These are phyloP conservation scores for Myripristis jacobus DNA, from an alignment of 2,797 vertebrate genomes.

Conservation along the genomic window DNA sequence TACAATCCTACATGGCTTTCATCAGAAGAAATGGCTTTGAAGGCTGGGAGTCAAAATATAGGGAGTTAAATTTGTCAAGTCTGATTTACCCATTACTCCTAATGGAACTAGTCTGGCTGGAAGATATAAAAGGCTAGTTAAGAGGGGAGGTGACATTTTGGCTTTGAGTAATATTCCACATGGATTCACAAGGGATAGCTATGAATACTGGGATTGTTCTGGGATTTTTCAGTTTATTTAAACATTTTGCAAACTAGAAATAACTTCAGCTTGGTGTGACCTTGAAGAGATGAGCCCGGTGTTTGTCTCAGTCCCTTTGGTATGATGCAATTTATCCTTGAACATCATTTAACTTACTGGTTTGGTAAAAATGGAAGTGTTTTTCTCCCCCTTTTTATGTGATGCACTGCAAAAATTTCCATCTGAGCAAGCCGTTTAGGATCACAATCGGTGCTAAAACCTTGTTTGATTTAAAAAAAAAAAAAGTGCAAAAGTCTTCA, in stretches of 20 bases:
- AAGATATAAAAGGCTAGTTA: constrained; percentile 24
- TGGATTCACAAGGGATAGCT: constrained; percentile 3
- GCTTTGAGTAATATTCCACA: constrained; percentile 7
- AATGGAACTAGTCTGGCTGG: constrained; percentile 37
- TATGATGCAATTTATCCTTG: neutral
- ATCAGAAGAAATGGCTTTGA: constrained; percentile 54
- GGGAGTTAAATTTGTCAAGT: constrained; percentile 51
- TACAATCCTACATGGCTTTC: constrained; percentile 39
- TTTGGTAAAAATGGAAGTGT: neutral
- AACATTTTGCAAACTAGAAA: neutral
- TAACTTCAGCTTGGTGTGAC: neutral
- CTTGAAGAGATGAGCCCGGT: neutral
- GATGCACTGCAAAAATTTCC: too few species aligned
- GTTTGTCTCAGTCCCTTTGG: neutral
- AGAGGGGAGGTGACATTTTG: constrained; percentile 25
- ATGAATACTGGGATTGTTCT: constrained; percentile 25
- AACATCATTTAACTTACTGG: neutral
- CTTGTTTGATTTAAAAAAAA: too few species aligned
- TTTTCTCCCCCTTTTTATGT: too few species aligned
- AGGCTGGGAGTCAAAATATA: constrained; percentile 40
- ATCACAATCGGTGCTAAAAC: too few species aligned
- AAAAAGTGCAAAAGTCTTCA: too few species aligned
- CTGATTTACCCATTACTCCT: constrained; percentile 27
- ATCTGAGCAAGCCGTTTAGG: too few species aligned
- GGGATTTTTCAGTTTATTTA: neutral